Conservation (phyloP, 1,140 invertebrate genomes). For the Drosophila nannoptera region DNA sequence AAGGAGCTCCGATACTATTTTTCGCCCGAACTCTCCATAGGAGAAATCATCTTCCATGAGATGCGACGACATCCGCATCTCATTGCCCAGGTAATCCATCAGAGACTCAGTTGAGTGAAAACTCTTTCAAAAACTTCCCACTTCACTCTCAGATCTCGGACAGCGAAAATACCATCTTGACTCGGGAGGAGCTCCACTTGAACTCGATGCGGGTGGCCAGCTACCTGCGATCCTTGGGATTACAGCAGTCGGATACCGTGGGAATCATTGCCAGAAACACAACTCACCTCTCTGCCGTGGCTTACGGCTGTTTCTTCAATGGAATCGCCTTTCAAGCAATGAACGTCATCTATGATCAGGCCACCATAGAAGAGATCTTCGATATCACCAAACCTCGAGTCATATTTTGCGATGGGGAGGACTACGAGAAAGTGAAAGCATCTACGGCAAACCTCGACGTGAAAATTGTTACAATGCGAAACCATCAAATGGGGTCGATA, state of each 20-base stretch:
- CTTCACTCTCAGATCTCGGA: slow-evolving; percentile 46
- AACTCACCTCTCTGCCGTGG: not conserved
- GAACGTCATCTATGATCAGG: slow-evolving; percentile 5
- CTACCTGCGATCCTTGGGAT: slow-evolving; percentile 1
- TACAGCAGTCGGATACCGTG: slow-evolving; percentile 12
- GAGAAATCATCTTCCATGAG: slow-evolving; percentile 59
- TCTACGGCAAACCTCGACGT: slow-evolving; percentile 2
- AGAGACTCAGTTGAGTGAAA: fast-evolving
- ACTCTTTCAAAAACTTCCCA: too few species aligned
- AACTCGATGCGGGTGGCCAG: slow-evolving; percentile 57
- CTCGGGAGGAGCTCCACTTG: slow-evolving; percentile 40
- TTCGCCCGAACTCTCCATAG: slow-evolving; percentile 53
- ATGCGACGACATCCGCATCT: slow-evolving; percentile 60
- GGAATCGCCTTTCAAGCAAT: slow-evolving; percentile 31
- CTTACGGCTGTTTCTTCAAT: slow-evolving; percentile 29
- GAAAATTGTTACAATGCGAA: slow-evolving; percentile 14
- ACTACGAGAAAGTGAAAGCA: slow-evolving; percentile 12
- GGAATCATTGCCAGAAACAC: slow-evolving; percentile 18
- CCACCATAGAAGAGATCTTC: slow-evolving; percentile 16
- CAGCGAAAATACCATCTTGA: slow-evolving; percentile 55
- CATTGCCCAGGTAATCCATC: slow-evolving; percentile 46
- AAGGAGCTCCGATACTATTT: slow-evolving; percentile 27
- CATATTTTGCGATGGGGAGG: slow-evolving; percentile 32
- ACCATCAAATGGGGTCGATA: not conserved
- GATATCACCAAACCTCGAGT: slow-evolving; percentile 33